Percentiles rank a stretch among this genome's conserved stretches.
Conservation (phyloP, 2,888 invertebrate species). For the Bellardia bayeri region DNA sequence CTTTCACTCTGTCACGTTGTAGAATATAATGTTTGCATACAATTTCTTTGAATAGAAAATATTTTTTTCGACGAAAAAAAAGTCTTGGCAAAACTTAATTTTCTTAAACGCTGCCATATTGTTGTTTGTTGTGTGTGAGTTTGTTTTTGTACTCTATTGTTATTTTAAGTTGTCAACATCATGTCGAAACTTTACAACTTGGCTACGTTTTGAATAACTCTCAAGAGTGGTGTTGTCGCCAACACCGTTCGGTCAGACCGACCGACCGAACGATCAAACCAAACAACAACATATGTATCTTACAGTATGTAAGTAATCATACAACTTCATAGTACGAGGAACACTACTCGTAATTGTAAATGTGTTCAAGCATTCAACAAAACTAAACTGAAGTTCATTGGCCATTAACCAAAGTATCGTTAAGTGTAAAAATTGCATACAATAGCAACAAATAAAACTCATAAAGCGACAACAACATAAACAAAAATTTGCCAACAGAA, state of each 20-base stretch:
- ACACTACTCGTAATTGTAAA: slow-evolving; percentile 35
- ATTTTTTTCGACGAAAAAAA: neutral
- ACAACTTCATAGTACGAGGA: slow-evolving; percentile 39
- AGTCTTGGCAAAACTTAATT: slow-evolving; percentile 33
- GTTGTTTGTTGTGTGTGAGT: slow-evolving; percentile 19
- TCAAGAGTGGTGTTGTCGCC: slow-evolving; percentile 46
- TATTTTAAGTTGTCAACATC: slow-evolving; percentile 51
- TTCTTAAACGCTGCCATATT: slow-evolving; percentile 36
- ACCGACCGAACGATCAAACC: slow-evolving; percentile 4
- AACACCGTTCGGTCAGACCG: slow-evolving; percentile 32
- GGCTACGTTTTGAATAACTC: slow-evolving; percentile 53
- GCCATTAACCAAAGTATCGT: slow-evolving; percentile 70
- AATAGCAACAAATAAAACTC: slow-evolving; percentile 35
- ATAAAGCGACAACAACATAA: neutral
- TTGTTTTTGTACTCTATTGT: slow-evolving; percentile 19
- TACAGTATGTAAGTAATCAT: slow-evolving; percentile 49
- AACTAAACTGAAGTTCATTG: slow-evolving; percentile 73
- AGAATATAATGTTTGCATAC: neutral
- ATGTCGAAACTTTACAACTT: slow-evolving; percentile 56
- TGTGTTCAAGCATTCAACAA: slow-evolving; percentile 41
- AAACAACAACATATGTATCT: slow-evolving; percentile 23
- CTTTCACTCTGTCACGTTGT: slow-evolving; percentile 7
- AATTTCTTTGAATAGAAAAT: slow-evolving; percentile 36
- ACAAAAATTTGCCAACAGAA: slow-evolving; percentile 42
- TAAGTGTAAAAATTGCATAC: slow-evolving; percentile 52